These are phyloP conservation scores for Aphis gossypii DNA, from an alignment of 1,140 invertebrate genomes.

Conservation along the genomic window DNA sequence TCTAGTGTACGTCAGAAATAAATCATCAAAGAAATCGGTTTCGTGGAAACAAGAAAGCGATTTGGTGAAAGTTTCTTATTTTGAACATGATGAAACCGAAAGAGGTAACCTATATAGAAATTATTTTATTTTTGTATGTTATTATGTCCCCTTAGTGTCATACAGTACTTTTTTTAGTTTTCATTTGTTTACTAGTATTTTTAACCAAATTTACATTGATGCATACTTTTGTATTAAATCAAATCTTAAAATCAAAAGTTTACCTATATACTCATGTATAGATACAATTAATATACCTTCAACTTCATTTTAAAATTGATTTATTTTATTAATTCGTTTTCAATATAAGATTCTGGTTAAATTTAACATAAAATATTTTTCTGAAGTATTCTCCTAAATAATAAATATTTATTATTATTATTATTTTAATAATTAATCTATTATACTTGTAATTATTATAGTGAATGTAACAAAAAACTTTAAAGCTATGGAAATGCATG, in stretches of 20 bases:
- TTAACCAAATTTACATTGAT: too few relatives aligned
- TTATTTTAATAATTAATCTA: neutral
- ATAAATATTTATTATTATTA: neutral
- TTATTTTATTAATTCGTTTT: neutral
- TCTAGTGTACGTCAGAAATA: constrained; percentile 71
- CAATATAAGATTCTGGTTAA: neutral
- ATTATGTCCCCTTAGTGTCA: neutral
- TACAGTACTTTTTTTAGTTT: neutral
- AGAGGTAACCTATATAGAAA: constrained; percentile 66
- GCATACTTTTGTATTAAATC: neutral
- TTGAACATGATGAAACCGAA: constrained; percentile 93
- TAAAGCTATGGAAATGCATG: constrained; percentile 55
- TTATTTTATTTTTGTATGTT: neutral
- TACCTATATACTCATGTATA: neutral
- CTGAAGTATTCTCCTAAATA: neutral
- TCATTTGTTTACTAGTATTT: neutral
- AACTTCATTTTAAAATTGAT: neutral
- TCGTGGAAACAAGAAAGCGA: constrained; percentile 81
- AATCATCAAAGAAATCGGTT: constrained; percentile 79
- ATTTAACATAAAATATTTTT: neutral
- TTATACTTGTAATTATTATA: neutral
- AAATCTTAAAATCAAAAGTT: neutral
- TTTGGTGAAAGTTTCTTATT: constrained; percentile 83
- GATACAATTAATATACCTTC: too few relatives aligned
- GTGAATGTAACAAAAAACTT: constrained; percentile 53